Evolutionary conservation across 64 coral and sea anemone species (phyloP).

Genomic region (Montipora cactus): DNA sequence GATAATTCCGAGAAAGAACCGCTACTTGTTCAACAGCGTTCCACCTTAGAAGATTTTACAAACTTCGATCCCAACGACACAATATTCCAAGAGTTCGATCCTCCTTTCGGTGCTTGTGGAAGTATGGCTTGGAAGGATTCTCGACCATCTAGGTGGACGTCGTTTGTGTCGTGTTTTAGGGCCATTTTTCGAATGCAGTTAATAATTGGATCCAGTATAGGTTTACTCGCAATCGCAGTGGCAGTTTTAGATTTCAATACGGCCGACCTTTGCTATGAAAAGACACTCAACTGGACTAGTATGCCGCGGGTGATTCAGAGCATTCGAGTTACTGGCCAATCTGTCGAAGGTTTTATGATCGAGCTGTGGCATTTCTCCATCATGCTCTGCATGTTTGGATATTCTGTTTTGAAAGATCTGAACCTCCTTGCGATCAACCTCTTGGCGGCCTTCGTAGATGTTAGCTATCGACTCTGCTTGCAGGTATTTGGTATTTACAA

Average conservation of each 20-base stretch:
- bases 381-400: constrained; percentile 71
- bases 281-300: constrained; percentile 49
- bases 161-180: constrained; percentile 58
- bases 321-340: constrained; percentile 55
- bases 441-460: constrained; percentile 63
- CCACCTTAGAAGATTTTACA: constrained; percentile 24
- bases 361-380: constrained; percentile 80
- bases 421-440: constrained; percentile 83
- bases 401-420: constrained; percentile 71
- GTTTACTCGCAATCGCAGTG: constrained; percentile 45
- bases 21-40: not conserved
- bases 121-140: constrained; percentile 14
- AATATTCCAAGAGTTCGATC: constrained; percentile 64
- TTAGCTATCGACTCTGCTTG: constrained; percentile 72
- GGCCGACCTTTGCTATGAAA: constrained; percentile 69
- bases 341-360: constrained; percentile 84
- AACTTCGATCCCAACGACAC: constrained; percentile 35
- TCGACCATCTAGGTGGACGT: not conserved
- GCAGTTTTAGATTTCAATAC: constrained; percentile 75
- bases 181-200: constrained; percentile 68
- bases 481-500: constrained; percentile 85
- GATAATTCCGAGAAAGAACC: not conserved
- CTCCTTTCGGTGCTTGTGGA: not conserved
- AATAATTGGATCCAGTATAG: constrained; percentile 45
- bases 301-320: constrained; percentile 72